Conservation (phyloP, 1,140 invertebrate genomes). For the Pomacea maculata region DNA sequence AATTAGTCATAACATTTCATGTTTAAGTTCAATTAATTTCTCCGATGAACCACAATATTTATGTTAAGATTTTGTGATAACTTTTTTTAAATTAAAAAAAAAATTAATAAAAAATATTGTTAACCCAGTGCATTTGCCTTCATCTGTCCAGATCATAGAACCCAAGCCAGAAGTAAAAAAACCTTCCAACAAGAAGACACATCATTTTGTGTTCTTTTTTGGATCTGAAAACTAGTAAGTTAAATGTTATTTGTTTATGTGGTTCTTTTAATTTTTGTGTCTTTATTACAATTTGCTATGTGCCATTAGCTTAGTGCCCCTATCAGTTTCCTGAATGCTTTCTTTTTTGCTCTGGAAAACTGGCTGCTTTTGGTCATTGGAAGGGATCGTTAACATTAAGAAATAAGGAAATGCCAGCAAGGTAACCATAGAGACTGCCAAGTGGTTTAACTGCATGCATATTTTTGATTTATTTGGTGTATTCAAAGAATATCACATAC, state of each 20-base stretch:
- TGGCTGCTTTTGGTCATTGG: background rate
- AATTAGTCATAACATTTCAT: too few species aligned
- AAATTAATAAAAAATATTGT: background rate
- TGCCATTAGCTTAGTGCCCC: background rate
- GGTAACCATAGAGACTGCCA: too few species aligned
- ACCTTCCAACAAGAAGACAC: constrained; percentile 68
- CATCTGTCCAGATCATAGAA: constrained; percentile 74
- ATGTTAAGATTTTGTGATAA: too few species aligned
- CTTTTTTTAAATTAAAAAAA: too few species aligned
- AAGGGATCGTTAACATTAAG: background rate
- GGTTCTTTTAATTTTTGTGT: background rate
- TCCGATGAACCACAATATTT: too few species aligned
- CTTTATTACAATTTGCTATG: background rate
- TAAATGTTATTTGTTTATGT: background rate
- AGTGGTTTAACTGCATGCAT: too few species aligned
- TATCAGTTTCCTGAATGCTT: background rate
- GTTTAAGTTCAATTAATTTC: too few species aligned
- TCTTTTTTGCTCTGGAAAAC: background rate
- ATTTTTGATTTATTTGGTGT: too few species aligned
- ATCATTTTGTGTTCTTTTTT: constrained; percentile 92
- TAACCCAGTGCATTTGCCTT: background rate
- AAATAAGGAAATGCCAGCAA: background rate
- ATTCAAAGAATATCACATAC: too few species aligned
- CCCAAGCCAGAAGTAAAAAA: constrained; percentile 64
- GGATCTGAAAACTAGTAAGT: constrained; percentile 94